Percentiles rank a stretch among this genome's conserved stretches.
These are phyloP conservation scores for Climacteris rufus DNA, from an alignment of 2,113 vertebrate genomes.

Conservation along the genomic window DNA sequence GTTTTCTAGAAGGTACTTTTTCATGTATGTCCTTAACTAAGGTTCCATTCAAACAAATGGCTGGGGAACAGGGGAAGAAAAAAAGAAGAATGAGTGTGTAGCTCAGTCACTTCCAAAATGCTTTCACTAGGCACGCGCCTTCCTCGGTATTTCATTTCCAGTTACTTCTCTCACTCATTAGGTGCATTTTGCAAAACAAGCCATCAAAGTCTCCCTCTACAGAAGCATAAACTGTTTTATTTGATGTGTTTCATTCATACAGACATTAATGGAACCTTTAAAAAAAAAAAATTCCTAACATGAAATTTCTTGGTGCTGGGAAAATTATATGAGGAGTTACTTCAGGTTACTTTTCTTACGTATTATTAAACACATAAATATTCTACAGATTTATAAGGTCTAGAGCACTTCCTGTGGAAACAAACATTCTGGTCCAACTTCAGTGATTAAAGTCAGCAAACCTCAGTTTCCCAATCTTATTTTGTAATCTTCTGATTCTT, in stretches of 20 bases:
- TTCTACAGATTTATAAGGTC: background rate
- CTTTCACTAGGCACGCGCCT: background rate
- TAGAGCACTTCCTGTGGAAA: background rate
- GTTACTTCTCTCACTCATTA: background rate
- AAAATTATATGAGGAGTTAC: background rate
- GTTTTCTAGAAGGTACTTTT: background rate
- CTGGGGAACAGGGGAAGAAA: accelerated
- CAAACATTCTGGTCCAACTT: background rate
- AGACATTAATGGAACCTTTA: accelerated
- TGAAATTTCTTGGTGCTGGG: background rate
- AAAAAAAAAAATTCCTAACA: background rate
- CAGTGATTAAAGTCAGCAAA: background rate
- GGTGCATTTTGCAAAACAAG: background rate
- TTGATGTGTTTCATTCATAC: background rate
- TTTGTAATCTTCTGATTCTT: background rate
- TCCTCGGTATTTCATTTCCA: background rate
- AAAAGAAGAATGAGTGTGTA: accelerated
- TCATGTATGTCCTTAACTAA: background rate
- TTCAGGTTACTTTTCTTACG: background rate
- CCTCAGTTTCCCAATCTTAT: background rate
- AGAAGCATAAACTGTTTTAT: background rate
- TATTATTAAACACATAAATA: background rate
- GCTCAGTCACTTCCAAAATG: background rate
- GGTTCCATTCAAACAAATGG: background rate
- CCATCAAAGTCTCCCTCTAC: background rate